phyloP scores from a whole-genome alignment of 2,113 vertebrate species.

The Nothoprocta perdicaria region DNA sequence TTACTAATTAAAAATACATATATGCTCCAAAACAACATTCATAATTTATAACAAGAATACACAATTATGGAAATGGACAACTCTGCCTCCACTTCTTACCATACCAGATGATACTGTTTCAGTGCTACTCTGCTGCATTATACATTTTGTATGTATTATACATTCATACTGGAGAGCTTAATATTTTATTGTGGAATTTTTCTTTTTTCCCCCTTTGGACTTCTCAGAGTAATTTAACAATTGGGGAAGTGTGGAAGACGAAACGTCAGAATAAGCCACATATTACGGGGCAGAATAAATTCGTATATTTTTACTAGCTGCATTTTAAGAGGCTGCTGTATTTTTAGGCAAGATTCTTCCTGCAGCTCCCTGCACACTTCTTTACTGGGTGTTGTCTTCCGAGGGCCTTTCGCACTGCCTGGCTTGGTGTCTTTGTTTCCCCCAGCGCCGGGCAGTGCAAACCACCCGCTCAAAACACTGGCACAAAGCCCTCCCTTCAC shows the following conservation, averaged over 20 bases:
- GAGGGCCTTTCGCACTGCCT: background rate
- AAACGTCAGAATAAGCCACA: background rate
- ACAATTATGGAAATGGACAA: background rate
- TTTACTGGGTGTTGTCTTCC: background rate
- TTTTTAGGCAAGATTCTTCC: background rate
- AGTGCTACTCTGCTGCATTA: background rate
- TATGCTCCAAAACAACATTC: constrained; percentile 13
- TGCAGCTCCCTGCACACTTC: background rate
- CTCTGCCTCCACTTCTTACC: background rate
- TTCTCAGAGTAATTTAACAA: constrained; percentile 1
- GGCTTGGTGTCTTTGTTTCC: constrained; percentile 26
- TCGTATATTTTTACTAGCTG: background rate
- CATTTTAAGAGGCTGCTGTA: background rate
- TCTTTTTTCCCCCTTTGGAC: background rate
- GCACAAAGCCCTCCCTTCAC: constrained; percentile 36
- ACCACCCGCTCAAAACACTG: constrained; percentile 37
- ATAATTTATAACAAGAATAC: constrained; percentile 2
- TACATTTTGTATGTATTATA: background rate
- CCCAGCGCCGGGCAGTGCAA: background rate
- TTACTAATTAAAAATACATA: constrained; percentile 51
- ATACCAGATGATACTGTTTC: background rate
- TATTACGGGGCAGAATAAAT: background rate
- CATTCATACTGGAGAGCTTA: background rate
- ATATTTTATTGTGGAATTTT: background rate
- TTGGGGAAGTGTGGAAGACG: background rate